These are phyloP conservation scores for Dendrocincla tyrannina DNA, from an alignment of 2,797 vertebrate species.

Conservation along the genomic window DNA sequence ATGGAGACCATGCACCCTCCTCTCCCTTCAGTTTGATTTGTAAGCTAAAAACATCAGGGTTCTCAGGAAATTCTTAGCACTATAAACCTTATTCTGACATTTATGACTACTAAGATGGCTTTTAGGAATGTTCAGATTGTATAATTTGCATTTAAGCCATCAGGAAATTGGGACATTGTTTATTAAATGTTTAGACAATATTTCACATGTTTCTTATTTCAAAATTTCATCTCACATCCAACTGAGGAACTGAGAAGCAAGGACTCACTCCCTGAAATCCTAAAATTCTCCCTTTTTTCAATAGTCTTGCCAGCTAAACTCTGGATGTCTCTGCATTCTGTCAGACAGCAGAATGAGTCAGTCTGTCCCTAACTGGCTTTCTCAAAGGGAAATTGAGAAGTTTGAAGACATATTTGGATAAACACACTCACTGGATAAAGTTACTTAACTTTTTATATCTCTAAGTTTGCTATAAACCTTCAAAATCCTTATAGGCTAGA, in stretches of 20 bases:
- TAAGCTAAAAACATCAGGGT: background rate
- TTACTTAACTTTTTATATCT: constrained; percentile 64
- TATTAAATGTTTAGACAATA: constrained; percentile 17
- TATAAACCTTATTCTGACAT: background rate
- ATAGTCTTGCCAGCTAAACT: constrained; percentile 52
- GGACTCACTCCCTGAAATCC: constrained; percentile 28
- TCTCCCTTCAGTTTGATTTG: background rate
- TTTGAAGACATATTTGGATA: constrained; percentile 72
- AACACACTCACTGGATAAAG: constrained; percentile 66
- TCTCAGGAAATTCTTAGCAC: background rate
- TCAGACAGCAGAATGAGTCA: constrained; percentile 66
- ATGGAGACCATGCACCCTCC: background rate
- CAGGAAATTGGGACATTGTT: background rate
- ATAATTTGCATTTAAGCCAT: background rate
- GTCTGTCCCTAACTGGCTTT: constrained; percentile 65
- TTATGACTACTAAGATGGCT: background rate
- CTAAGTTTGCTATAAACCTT: constrained; percentile 54
- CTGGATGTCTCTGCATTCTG: constrained; percentile 57
- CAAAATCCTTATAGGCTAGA: constrained; percentile 61
- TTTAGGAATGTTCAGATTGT: background rate
- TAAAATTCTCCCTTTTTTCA: constrained; percentile 25
- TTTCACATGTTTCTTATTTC: constrained; percentile 26
- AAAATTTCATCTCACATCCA: background rate
- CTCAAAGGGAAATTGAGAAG: constrained; percentile 68
- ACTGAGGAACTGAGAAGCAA: constrained; percentile 1